Percentiles rank a stretch among this genome's conserved stretches.
phyloP scores from a whole-genome alignment of 2,113 vertebrate genomes.

The Sphaerodactylus townsendi region DNA sequence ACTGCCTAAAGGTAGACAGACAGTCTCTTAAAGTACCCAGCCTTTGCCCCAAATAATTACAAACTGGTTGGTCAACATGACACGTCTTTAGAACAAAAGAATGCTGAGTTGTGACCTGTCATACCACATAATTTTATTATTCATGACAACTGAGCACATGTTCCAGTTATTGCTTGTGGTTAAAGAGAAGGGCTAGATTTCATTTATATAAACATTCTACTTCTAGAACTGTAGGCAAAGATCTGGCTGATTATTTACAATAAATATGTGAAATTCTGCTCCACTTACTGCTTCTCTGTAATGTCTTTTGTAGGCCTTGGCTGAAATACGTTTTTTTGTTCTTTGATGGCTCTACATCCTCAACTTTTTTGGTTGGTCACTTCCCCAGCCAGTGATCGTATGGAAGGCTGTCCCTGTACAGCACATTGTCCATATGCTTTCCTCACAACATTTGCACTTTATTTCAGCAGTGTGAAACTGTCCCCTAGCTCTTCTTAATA shows the following conservation, averaged over 20 bases:
- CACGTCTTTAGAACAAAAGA: neutral
- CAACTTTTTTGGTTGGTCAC: neutral
- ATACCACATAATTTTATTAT: rapidly evolving
- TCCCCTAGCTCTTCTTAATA: neutral
- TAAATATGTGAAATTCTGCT: neutral
- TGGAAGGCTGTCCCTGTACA: neutral
- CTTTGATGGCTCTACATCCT: neutral
- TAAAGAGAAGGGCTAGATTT: neutral
- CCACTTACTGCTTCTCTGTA: neutral
- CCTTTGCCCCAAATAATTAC: neutral
- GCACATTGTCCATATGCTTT: neutral
- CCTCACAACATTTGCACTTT: neutral
- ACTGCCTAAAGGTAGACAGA: slow-evolving; percentile 3
- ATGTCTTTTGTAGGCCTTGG: neutral
- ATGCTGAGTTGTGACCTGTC: neutral
- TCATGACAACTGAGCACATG: neutral
- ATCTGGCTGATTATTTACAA: neutral
- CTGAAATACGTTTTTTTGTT: neutral
- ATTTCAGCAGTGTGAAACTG: neutral
- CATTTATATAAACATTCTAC: neutral
- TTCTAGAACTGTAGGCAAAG: neutral
- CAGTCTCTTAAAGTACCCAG: neutral
- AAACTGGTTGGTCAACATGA: neutral
- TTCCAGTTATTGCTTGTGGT: neutral
- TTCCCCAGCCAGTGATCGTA: neutral